These are phyloP conservation scores for Uloborus plumipes DNA, from an alignment of 2,888 invertebrate species.

Conservation along the genomic window DNA sequence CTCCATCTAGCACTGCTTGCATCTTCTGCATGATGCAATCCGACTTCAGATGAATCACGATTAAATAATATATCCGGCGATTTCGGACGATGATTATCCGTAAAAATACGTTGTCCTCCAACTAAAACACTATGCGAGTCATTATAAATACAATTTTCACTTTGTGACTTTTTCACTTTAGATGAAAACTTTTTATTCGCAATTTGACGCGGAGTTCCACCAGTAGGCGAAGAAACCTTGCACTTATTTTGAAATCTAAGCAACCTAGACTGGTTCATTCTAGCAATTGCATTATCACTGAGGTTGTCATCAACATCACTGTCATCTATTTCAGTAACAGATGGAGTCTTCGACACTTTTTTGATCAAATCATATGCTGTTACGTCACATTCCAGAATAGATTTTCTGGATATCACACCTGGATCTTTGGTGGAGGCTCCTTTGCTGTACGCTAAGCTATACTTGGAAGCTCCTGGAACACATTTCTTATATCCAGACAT, in stretches of 20 bases:
- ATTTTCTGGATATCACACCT: slow-evolving; percentile 57
- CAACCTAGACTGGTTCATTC: slow-evolving; percentile 28
- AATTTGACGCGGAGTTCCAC: slow-evolving; percentile 22
- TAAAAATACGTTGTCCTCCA: slow-evolving; percentile 57
- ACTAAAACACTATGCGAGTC: slow-evolving; percentile 53
- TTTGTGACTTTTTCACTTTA: slow-evolving; percentile 45
- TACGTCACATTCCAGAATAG: slow-evolving; percentile 67
- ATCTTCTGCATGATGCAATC: background rate
- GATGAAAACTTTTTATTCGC: slow-evolving; percentile 30
- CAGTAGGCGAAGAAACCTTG: slow-evolving; percentile 8
- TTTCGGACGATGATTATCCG: slow-evolving; percentile 38
- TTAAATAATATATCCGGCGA: slow-evolving; percentile 26
- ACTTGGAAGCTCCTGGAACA: slow-evolving; percentile 34
- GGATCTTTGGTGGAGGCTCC: slow-evolving; percentile 36
- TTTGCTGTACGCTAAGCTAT: slow-evolving; percentile 14
- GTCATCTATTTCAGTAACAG: slow-evolving; percentile 55
- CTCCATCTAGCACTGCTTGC: slow-evolving; percentile 26
- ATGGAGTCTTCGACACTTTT: slow-evolving; percentile 41
- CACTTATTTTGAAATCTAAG: slow-evolving; percentile 36
- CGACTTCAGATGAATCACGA: slow-evolving; percentile 5
- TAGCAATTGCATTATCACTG: slow-evolving; percentile 56
- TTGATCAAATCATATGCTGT: slow-evolving; percentile 65
- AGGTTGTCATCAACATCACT: slow-evolving; percentile 63
- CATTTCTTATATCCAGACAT: slow-evolving; percentile 60
- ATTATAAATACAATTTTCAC: slow-evolving; percentile 52